Base-by-base conservation (phyloP, 2,888 invertebrate genomes). In the Congeria kusceri region DNA sequence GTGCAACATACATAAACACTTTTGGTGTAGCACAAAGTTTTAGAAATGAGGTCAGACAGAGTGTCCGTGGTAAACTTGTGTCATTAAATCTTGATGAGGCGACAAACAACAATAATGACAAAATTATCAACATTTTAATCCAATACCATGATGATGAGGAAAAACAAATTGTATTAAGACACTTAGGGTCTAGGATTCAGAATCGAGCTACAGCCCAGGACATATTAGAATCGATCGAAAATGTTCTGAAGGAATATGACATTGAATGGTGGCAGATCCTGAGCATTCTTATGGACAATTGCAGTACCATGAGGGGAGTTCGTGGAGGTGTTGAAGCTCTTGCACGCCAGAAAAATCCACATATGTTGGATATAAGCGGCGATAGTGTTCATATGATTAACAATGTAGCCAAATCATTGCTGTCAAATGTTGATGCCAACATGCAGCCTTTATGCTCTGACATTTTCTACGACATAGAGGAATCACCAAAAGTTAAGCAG, bases 401-500 rank as follows among this genome's bases (percentile, higher is more conserved):
- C 20, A 62, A 62, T 39, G 32, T 39, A n/a, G 32, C 39, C 3
- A 62, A 62, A 39, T 13, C 32, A 9, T 13, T 62, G 3, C 3
- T 29, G 29, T 3, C 5, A 3, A 20, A 28, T 32, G 28, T 32
- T 4, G 32, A 29, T 39, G 7, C 18, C 9, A 20, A 11, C 25
- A 1, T 25, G 15, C n/a, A 7, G 11, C 18, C 18, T 44, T 9
- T 62, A 11, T 62, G 62, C 44, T 39, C 39, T 5, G 75, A 79
- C 63, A 13, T 75, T 3, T 79, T 58, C 25, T 78, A 78, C 58
- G 74, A 78, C 44, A 65, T 78, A 18, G 74, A 78, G 61, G 74
- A 78, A 29, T 78, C 78, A 18, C 78, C 78, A 4, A 74, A 74
- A 47, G 74, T 74, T 0, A 65, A 39, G 56, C 23, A 70, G 23